phyloP scores from a whole-genome alignment of 2,888 invertebrate genomes.

The Drosophila melanosoma region DNA sequence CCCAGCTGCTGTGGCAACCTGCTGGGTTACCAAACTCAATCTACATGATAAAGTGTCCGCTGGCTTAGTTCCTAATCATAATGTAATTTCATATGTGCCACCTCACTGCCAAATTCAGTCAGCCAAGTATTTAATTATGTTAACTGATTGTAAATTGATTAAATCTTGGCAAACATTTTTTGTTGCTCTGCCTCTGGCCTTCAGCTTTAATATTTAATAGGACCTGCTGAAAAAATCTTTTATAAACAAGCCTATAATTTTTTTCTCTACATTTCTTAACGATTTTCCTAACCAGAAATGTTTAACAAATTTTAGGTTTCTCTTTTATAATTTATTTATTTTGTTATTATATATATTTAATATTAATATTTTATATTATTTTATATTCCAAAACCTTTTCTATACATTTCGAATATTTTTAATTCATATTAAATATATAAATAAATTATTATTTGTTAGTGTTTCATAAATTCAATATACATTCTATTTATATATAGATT shows the following conservation, averaged over 20 bases:
- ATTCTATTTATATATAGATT: neutral
- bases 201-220: neutral
- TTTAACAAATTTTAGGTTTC: neutral
- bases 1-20: constrained; percentile 12
- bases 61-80: constrained; percentile 22
- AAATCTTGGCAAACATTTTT: neutral
- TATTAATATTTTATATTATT: too few relatives aligned
- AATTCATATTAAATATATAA: too few relatives aligned
- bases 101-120: constrained; percentile 5
- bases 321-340: too few relatives aligned
- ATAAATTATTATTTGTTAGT: too few relatives aligned
- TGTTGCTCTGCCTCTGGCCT: neutral
- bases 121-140: neutral
- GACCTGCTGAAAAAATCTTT: neutral
- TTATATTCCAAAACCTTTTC: too few relatives aligned
- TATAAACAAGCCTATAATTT: neutral
- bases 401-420: too few relatives aligned
- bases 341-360: too few relatives aligned
- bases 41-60: constrained; percentile 25
- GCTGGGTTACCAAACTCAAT: constrained; percentile 29
- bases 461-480: too few relatives aligned
- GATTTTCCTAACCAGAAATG: neutral
- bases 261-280: neutral
- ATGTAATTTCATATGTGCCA: constrained; percentile 9
- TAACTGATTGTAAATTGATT: neutral